phyloP scores from a whole-genome alignment of 37 sponge, comb jelly and placozoan species.

The Cliona cf. orientalis region DNA sequence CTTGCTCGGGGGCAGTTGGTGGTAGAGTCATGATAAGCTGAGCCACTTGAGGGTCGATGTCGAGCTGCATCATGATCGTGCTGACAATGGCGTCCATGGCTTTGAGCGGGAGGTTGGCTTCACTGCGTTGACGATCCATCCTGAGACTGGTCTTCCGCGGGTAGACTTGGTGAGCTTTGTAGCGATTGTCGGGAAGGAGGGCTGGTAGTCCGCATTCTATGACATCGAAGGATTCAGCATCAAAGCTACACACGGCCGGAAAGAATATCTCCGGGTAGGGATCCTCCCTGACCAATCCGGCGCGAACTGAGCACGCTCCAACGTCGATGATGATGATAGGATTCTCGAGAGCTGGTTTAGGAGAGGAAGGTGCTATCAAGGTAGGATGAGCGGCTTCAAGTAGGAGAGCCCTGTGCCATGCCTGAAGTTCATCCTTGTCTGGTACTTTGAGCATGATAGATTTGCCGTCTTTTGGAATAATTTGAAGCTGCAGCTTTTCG shows the following conservation, averaged over 20 bases:
- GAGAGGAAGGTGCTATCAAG: not conserved
- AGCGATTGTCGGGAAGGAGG: constrained; percentile 54
- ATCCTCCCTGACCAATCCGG: constrained; percentile 66
- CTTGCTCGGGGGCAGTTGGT: constrained; percentile 48
- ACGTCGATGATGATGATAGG: constrained; percentile 76
- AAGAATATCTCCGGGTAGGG: constrained; percentile 81
- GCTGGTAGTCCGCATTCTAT: constrained; percentile 55
- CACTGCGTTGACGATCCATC: constrained; percentile 39
- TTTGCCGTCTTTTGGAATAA: constrained; percentile 29
- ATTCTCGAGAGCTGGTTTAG: constrained; percentile 1
- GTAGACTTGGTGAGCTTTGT: constrained; percentile 34
- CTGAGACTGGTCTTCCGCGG: constrained; percentile 44
- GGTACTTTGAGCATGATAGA: constrained; percentile 47
- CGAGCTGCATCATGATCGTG: constrained; percentile 4
- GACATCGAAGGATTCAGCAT: constrained; percentile 20
- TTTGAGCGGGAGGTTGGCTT: not conserved
- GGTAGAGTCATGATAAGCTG: constrained; percentile 49
- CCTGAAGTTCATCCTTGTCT: constrained; percentile 26
- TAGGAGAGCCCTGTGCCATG: constrained; percentile 57
- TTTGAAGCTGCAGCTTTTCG: constrained; percentile 35
- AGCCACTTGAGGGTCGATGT: constrained; percentile 30
- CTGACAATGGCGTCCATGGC: constrained; percentile 32
- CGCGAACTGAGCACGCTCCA: constrained; percentile 79
- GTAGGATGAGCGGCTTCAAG: constrained; percentile 77
- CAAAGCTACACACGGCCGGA: constrained; percentile 71